A percentile compares a stretch with the other conserved stretches of the same genome.
Evolutionary conservation across 2,113 vertebrate genomes (phyloP).

Genomic region (Podarcis cretensis): DNA sequence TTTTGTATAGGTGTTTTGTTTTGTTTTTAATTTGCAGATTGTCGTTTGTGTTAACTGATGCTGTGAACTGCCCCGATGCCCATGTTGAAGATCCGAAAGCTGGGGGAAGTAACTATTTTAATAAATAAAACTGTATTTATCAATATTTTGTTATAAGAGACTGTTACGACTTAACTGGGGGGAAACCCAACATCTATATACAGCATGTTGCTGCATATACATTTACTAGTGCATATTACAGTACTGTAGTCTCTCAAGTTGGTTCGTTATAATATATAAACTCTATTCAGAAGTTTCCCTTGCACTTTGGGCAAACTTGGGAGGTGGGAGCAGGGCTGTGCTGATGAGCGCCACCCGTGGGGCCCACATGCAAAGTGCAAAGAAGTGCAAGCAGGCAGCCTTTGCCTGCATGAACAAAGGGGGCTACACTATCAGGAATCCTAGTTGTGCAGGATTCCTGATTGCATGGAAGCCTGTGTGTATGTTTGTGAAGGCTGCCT

Average conservation of each 20-base stretch:
- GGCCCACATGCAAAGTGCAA: not conserved
- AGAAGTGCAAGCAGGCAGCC: not conserved
- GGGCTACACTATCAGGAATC: too few relatives aligned
- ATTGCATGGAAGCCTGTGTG: too few relatives aligned
- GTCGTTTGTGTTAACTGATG: not conserved
- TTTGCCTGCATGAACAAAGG: not conserved
- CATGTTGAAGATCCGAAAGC: not conserved
- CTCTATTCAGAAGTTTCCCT: not conserved
- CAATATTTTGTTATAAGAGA: not conserved
- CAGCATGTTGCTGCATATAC: not conserved
- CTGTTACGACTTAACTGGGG: not conserved
- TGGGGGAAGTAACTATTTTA: not conserved
- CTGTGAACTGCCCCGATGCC: not conserved
- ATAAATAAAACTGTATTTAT: not conserved
- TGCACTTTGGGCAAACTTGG: not conserved
- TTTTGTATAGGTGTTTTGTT: not conserved
- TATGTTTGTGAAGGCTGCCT: too few relatives aligned
- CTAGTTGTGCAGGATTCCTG: too few relatives aligned
- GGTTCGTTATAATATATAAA: not conserved
- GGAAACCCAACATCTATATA: not conserved
- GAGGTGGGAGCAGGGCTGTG: not conserved
- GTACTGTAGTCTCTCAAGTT: not conserved
- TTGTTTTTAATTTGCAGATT: not conserved
- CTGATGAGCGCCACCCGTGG: not conserved
- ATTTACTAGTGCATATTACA: not conserved